phyloP scores from a whole-genome alignment of 2,888 invertebrate species.

The Drepanosiphum platanoidis region DNA sequence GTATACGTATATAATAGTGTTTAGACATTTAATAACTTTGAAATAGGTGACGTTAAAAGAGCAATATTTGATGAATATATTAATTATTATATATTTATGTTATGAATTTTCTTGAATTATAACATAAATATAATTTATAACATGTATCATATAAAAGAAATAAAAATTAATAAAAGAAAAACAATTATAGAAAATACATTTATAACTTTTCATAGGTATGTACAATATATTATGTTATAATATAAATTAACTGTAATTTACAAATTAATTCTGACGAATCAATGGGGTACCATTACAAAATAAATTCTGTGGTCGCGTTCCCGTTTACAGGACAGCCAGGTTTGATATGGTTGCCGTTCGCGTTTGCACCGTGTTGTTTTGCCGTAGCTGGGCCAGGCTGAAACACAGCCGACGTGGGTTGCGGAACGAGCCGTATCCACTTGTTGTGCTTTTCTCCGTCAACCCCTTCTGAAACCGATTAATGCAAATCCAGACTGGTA shows the following conservation, averaged over 20 bases:
- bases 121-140: neutral
- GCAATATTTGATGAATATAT: neutral
- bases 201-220: neutral
- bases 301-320: neutral
- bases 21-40: neutral
- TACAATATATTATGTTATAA: neutral
- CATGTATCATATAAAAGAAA: neutral
- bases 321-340: slow-evolving; percentile 47
- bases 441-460: slow-evolving; percentile 64
- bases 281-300: slow-evolving; percentile 34
- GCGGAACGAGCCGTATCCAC: slow-evolving; percentile 67
- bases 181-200: neutral
- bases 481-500: slow-evolving; percentile 52
- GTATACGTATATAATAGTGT: neutral
- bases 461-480: slow-evolving; percentile 64
- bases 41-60: neutral
- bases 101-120: no score
- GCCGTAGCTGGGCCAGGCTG: slow-evolving; percentile 64
- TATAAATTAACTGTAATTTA: neutral
- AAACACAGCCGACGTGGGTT: slow-evolving; percentile 67
- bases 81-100: neutral
- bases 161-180: neutral
- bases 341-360: slow-evolving; percentile 58
- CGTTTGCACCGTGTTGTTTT: slow-evolving; percentile 59
- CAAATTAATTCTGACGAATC: neutral